phyloP scores from a whole-genome alignment of 2,113 vertebrate species.

The Paralichthys olivaceus region DNA sequence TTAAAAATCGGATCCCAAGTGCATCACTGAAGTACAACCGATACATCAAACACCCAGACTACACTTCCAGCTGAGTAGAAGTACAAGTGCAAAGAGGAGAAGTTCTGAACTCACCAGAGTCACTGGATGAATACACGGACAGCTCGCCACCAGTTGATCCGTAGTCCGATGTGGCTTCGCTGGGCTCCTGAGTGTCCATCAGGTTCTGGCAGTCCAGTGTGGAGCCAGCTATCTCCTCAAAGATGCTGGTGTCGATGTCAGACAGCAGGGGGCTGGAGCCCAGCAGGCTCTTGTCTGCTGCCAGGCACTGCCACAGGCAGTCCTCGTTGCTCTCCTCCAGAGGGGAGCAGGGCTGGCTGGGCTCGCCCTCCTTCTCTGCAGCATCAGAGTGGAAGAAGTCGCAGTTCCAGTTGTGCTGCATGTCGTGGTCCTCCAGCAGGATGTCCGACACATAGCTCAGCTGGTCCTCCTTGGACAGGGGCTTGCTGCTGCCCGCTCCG shows the following conservation, averaged over 20 bases:
- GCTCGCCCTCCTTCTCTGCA: constrained; percentile 30
- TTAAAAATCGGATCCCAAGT: too few relatives aligned
- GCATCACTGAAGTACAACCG: too few relatives aligned
- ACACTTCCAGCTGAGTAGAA: too few relatives aligned
- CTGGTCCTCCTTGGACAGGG: constrained; percentile 83
- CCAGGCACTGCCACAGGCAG: constrained; percentile 76
- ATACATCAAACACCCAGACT: too few relatives aligned
- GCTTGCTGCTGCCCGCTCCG: constrained; percentile 46
- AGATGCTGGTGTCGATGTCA: constrained; percentile 83
- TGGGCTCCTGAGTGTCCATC: constrained; percentile 67
- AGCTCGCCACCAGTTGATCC: constrained; percentile 77
- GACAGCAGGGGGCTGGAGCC: constrained; percentile 82
- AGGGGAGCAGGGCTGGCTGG: constrained; percentile 12
- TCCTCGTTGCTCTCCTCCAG: constrained; percentile 71
- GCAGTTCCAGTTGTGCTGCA: constrained; percentile 77
- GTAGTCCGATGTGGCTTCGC: constrained; percentile 79
- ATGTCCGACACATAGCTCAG: constrained; percentile 83
- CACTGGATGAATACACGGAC: constrained; percentile 73
- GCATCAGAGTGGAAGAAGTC: constrained; percentile 58
- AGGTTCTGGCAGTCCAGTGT: constrained; percentile 79
- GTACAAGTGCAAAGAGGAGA: background rate
- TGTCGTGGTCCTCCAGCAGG: constrained; percentile 82
- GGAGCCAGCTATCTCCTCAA: constrained; percentile 82
- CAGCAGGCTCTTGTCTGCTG: constrained; percentile 56
- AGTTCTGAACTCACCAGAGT: constrained; percentile 79